Conservation (phyloP, 2,888 invertebrate species). For the Lacanobia wlatinum region DNA sequence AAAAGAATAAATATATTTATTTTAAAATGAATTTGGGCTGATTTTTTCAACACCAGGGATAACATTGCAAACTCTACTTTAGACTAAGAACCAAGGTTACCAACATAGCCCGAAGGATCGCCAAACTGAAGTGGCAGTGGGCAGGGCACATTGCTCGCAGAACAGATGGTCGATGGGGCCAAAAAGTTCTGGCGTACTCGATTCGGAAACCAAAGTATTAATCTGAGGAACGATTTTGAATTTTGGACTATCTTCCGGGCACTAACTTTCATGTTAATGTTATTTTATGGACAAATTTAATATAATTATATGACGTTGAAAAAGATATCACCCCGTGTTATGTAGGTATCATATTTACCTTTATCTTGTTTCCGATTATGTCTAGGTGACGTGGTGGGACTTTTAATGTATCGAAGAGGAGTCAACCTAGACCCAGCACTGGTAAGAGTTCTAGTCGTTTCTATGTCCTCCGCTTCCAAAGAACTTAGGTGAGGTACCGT, state of each 20-base stretch:
- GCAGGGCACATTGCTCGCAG: no score
- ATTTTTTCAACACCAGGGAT: not conserved
- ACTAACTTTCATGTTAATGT: not conserved
- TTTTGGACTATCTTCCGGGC: not conserved
- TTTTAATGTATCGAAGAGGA: conserved; percentile 86
- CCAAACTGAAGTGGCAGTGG: no score
- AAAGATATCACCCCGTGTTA: not conserved
- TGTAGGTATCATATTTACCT: conserved; percentile 69
- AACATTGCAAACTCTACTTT: no score
- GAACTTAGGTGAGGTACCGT: conserved; percentile 87
- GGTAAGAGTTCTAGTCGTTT: conserved; percentile 86
- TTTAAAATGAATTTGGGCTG: not conserved
- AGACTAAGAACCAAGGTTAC: no score
- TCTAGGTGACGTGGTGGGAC: conserved; percentile 89
- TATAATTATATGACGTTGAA: conserved; percentile 1
- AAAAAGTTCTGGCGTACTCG: not conserved
- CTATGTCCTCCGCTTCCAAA: conserved; percentile 89
- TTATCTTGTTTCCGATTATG: conserved; percentile 86
- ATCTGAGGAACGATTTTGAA: not conserved
- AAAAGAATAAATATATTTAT: not conserved
- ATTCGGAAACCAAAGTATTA: not conserved
- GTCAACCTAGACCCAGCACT: conserved; percentile 87
- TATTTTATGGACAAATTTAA: not conserved
- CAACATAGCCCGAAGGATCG: no score
- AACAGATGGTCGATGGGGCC: no score